Percentiles rank a stretch among this genome's conserved stretches.
These are phyloP conservation scores for Rhamnusium bicolor DNA, from an alignment of 2,888 invertebrate species.

Conservation along the genomic window DNA sequence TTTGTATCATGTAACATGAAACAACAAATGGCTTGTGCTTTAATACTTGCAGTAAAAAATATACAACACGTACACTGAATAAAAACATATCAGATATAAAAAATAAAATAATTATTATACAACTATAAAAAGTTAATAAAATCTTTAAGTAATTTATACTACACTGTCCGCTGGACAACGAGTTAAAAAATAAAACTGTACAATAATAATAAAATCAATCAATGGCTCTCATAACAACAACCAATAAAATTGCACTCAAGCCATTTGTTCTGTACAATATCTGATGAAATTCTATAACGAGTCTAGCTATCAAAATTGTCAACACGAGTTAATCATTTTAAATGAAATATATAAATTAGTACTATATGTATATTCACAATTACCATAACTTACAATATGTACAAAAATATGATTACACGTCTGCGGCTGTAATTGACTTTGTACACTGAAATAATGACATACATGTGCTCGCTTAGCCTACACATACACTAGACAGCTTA, in stretches of 20 bases:
- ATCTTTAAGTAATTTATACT: constrained; percentile 68
- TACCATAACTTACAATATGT: constrained; percentile 73
- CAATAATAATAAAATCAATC: constrained; percentile 59
- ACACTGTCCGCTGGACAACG: constrained; percentile 58
- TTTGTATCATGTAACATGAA: constrained; percentile 69
- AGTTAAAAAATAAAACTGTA: constrained; percentile 65
- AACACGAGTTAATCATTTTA: constrained; percentile 72
- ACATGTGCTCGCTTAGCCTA: constrained; percentile 60
- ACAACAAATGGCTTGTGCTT: constrained; percentile 70
- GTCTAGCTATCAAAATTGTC: constrained; percentile 72
- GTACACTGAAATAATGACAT: constrained; percentile 70
- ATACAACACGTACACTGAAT: constrained; percentile 62
- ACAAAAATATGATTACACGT: constrained; percentile 74
- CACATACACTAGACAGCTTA: constrained; percentile 65
- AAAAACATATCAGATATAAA: constrained; percentile 66
- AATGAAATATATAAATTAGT: constrained; percentile 72
- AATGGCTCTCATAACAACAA: constrained; percentile 69
- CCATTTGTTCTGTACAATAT: constrained; percentile 72
- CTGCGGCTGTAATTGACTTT: constrained; percentile 74
- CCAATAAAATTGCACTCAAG: constrained; percentile 70
- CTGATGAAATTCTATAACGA: constrained; percentile 70
- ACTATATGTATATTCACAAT: constrained; percentile 71
- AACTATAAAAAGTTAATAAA: constrained; percentile 65
- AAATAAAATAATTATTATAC: constrained; percentile 68
- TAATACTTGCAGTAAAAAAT: constrained; percentile 63